Base-by-base conservation (phyloP, 2,113 vertebrate species). In the Cynoglossus semilaevis region DNA sequence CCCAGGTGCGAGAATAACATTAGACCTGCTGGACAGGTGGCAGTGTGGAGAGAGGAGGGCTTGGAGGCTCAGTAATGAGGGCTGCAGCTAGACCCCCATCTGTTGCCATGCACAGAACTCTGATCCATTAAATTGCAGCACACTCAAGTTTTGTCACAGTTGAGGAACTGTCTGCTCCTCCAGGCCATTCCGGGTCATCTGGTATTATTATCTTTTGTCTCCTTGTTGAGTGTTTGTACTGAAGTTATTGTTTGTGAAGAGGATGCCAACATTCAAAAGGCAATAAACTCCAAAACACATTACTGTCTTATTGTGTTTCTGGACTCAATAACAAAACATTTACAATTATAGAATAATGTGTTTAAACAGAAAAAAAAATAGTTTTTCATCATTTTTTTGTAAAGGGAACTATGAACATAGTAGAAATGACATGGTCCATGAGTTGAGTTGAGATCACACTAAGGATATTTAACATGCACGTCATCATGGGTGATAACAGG, bases 1-100 rank as follows among this genome's bases (percentile, higher is more conserved):
- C 77, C 85, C 87, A 87, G 87, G 88, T 89, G 87, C 74, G 8
- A 72, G 80, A 85, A 86, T 85, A 86, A 83, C 81, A 81, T 87
- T 84, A 86, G 80, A 83, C 80, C 79, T 86, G 81, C 76, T 59
- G 83, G 88, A 89, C 89, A 90, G 87, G 87, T 88, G 87, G 88
- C 76, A 45, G 16, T 62, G 77, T 44, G 51, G 58, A 79, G 72
- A 58, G 74, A 78, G 79, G 72, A 84, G 73, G 77, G 80, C 81
- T 83, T 72, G 56, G 65, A 82, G 86, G 79, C 68, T 74, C 80
- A 77, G 74, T 89, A 88, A 90, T 84, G 86, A 90, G 82, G 79
- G 67, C 52, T 64, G 68, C 88, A 87, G 86, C 82, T 79, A 84
- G 82, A 83, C 75, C 79, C 85, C 90, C 88, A 90, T 91, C 88